Evolutionary conservation across 2,113 vertebrate genomes (phyloP).

Genomic region (Gobiocypris rarus): DNA sequence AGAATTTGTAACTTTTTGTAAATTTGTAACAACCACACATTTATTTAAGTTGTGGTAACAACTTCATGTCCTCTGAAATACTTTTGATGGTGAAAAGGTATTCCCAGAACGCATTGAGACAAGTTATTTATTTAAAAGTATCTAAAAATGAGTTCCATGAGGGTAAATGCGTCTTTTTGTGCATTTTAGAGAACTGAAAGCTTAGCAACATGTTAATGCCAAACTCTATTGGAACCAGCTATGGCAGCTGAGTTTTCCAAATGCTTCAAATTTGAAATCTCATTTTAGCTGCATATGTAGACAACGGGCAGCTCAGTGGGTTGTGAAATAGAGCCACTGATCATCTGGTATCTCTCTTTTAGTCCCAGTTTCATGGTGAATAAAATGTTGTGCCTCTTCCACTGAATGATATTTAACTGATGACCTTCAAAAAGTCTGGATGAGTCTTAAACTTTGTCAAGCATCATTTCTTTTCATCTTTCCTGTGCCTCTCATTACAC

Average conservation of each 20-base stretch:
- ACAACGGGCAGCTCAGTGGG: not conserved
- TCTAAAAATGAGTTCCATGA: not conserved
- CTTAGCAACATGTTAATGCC: too few relatives aligned
- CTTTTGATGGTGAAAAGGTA: too few relatives aligned
- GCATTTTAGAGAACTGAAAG: too few relatives aligned
- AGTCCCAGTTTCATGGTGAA: slow-evolving; percentile 69
- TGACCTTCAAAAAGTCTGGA: slow-evolving; percentile 57
- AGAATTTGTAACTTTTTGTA: too few relatives aligned
- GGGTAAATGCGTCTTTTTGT: not conserved
- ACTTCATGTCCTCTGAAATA: too few relatives aligned
- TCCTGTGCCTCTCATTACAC: slow-evolving; percentile 61
- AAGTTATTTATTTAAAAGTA: not conserved
- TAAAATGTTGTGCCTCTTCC: slow-evolving; percentile 66
- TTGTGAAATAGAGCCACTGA: not conserved
- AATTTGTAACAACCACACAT: too few relatives aligned
- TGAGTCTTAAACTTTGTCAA: slow-evolving; percentile 58
- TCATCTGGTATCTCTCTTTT: slow-evolving; percentile 52
- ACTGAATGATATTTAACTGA: slow-evolving; percentile 59
- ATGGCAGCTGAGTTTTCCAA: not conserved
- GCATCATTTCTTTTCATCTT: slow-evolving; percentile 73
- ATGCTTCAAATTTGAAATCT: not conserved
- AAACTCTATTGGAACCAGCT: too few relatives aligned
- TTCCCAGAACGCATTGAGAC: not conserved
- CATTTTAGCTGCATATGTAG: not conserved
- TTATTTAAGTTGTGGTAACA: too few relatives aligned